Percentiles rank a stretch among this genome's conserved stretches.
phyloP scores from a whole-genome alignment of 2,888 invertebrate species.

The Boloria selene region DNA sequence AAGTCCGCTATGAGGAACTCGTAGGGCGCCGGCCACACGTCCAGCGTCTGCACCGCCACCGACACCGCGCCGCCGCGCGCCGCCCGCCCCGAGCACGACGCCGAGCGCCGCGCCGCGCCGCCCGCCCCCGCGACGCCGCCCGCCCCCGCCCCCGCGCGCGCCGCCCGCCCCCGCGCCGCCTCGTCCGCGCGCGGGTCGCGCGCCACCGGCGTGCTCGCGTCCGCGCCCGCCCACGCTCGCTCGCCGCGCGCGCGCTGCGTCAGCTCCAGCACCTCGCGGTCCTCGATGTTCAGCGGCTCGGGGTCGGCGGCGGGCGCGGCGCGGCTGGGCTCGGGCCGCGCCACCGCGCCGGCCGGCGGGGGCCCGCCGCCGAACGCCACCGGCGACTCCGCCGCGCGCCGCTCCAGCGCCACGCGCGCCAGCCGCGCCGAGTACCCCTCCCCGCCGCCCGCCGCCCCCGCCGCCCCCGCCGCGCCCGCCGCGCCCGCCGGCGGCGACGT shows the following conservation, averaged over 20 bases:
- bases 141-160: constrained; percentile 31
- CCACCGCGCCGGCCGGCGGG: constrained; percentile 56
- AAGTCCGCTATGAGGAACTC: constrained; percentile 89
- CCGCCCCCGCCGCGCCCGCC: constrained; percentile 60
- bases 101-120: constrained; percentile 41
- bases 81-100: constrained; percentile 42
- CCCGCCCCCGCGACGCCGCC: constrained; percentile 36
- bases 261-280: constrained; percentile 80
- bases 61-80: constrained; percentile 35
- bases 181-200: constrained; percentile 41
- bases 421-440: constrained; percentile 61
- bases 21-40: constrained; percentile 87
- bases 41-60: constrained; percentile 84
- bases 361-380: constrained; percentile 70
- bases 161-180: constrained; percentile 30
- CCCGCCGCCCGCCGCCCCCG: constrained; percentile 46
- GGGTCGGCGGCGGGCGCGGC: constrained; percentile 48
- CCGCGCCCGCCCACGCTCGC: constrained; percentile 37
- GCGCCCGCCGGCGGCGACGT: constrained; percentile 57
- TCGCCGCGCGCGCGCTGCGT: constrained; percentile 56
- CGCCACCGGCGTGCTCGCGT: constrained; percentile 39
- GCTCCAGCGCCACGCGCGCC: constrained; percentile 77
- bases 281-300: constrained; percentile 63
- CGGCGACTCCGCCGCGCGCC: constrained; percentile 70
- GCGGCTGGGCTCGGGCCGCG: constrained; percentile 53